Evolutionary conservation across 2,797 vertebrate genomes (phyloP), one percentile per base, ranked within the genome.

Genomic region (Tympanoctomys barrerae): DNA sequence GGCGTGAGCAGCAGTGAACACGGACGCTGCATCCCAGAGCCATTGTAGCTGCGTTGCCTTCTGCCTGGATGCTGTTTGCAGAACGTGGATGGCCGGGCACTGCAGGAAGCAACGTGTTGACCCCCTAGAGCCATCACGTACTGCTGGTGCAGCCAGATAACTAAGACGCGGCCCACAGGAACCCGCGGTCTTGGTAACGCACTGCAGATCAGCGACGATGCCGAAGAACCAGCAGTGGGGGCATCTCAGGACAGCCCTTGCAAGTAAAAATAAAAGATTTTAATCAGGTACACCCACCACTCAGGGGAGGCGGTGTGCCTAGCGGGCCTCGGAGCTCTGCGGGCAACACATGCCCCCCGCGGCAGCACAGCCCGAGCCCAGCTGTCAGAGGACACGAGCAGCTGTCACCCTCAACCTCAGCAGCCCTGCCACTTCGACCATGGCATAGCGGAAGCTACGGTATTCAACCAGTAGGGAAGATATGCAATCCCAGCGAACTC

Each of bases 341-440:
- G 11, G 28, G 54, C 4, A 39, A 42, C 24, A 61, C 13, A 22
- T 2, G 6, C 52, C 68, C 75, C 0, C 13, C 16, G 14, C 26
- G 28, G 89, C 49, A 77, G 46, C 2, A 52, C 21, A 71, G 70
- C 61, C 26, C 70, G 9, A 66, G 52, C 8, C 91, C 2, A 0
- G 10, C 3, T 19, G 2, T 46, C 75, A 57, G 57, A 26, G 7
- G 11, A 22, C 12, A 14, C 1, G 0, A 64, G 59, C 18, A 10
- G 52, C 75, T 2, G 24, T 28, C 89, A 2, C 1, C 0, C 2
- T n/a, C 83, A 0, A 8, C 0, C 2, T 5, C n/a, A 36, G 64
- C 57, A 52, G 6, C 5, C 10, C 28, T 39, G 68, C 42, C 5
- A 26, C 39, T 13, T 9, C 2, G 36, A 22, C 36, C 5, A 0